phyloP scores from a whole-genome alignment of 1,140 invertebrate species.

The Penaeus vannamei region DNA sequence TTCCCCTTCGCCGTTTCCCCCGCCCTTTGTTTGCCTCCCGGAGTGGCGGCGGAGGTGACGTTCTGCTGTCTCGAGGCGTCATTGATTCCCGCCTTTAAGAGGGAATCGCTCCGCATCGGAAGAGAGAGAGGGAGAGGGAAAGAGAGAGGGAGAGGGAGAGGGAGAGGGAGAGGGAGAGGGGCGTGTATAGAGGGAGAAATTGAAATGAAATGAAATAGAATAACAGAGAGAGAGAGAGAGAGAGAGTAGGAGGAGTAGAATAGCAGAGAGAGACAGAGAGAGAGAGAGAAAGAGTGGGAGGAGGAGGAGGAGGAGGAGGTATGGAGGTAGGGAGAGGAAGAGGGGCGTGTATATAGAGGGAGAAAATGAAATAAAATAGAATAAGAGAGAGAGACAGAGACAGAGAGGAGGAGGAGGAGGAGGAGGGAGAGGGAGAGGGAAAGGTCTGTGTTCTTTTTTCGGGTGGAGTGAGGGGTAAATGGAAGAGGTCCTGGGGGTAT shows the following conservation, averaged over 20 bases:
- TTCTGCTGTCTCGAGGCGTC: too few species aligned
- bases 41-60: too few species aligned
- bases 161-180: background rate
- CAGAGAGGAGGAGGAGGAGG: too few species aligned
- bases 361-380: background rate
- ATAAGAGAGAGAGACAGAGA: background rate
- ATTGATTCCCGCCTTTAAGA: too few species aligned
- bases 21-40: too few species aligned
- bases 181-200: slow-evolving; percentile 23
- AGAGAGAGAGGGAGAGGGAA: background rate
- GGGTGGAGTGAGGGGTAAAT: background rate
- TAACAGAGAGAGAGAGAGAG: background rate
- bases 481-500: too few species aligned
- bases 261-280: background rate
- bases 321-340: background rate
- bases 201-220: background rate
- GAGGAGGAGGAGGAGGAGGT: slow-evolving; percentile 11
- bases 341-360: background rate
- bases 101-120: background rate
- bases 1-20: too few species aligned
- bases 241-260: background rate
- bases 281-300: background rate
- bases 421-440: background rate
- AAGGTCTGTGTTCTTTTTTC: background rate
- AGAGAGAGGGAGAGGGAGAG: background rate